Percentiles rank a stretch among this genome's conserved stretches.
These are phyloP conservation scores for Glareola pratincola DNA, from an alignment of 2,113 vertebrate genomes.

Conservation along the genomic window DNA sequence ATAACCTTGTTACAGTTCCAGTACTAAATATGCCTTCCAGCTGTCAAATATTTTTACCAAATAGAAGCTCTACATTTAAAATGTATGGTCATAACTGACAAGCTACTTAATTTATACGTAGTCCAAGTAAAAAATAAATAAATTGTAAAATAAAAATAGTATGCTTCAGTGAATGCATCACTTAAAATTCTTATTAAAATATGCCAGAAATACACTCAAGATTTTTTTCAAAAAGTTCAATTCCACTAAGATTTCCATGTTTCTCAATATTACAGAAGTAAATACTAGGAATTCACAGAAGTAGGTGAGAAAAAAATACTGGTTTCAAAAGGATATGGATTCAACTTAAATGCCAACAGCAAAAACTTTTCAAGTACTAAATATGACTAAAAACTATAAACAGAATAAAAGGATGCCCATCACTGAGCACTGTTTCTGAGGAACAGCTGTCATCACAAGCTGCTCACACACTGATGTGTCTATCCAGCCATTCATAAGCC, in stretches of 20 bases:
- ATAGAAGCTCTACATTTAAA: not conserved
- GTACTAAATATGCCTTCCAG: not conserved
- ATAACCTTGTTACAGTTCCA: not conserved
- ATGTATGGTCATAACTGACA: not conserved
- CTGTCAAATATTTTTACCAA: not conserved
- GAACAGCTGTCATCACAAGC: constrained; percentile 24
- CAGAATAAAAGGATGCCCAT: not conserved
- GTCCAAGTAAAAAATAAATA: not conserved
- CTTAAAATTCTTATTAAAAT: not conserved
- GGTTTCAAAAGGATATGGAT: not conserved
- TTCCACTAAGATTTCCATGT: not conserved
- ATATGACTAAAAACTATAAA: not conserved
- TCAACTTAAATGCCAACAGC: not conserved
- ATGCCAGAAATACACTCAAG: not conserved
- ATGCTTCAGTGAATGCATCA: not conserved
- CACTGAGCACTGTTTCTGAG: not conserved
- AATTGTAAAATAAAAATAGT: not conserved
- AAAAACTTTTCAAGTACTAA: not conserved
- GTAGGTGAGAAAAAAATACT: not conserved
- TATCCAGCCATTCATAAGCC: not conserved
- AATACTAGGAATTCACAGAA: not conserved
- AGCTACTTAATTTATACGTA: not conserved
- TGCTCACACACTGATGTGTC: not conserved
- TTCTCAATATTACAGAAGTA: not conserved
- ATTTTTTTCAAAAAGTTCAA: not conserved